Base-by-base conservation (phyloP, 2,113 vertebrate species). In the Talpa occidentalis region DNA sequence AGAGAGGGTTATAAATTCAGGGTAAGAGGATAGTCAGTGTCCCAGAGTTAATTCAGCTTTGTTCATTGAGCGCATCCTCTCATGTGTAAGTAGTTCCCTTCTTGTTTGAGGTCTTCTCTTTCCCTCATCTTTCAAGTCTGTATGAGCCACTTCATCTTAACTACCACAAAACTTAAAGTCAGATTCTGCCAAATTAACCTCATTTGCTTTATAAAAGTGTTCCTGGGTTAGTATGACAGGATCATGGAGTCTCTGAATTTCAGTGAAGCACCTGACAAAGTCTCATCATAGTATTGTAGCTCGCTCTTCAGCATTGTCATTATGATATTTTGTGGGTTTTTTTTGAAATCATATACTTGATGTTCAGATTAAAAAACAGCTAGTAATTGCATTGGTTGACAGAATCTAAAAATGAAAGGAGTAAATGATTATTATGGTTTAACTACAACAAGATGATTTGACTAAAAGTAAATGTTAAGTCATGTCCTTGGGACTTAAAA, bases 401-500 rank as follows among this genome's bases (percentile, higher is more conserved):
- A 91, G 44, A 91, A 91, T 85, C 37, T 91, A 7, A 66, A 82
- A 86, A 80, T 66, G 21, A n/a, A 60, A 72, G 74, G 21, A 85
- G 42, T 52, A 26, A 28, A 6, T 89, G 42, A 76, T 77, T 66
- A 64, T 88, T 90, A 44, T 69, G 16, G 49, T 7, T 44, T 32
- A 96, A 56, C 40, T 94, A 76, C 52, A 91, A 49, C 10, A 74
- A 93, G 37, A 28, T 89, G 35, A 76, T 80, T 94, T 74, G 66
- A 64, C 89, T 44, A 70, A 42, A 70, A 72, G 42, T 67, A 79
- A 86, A 56, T 80, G 3, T 60, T 95, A 73, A 83, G 19, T 94
- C 22, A 94, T 93, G 0, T 59, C 35, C 14, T 77, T 78, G 37
- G 35, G 26, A 82, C 59, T 35, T 82, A n/a, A n/a, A n/a, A n/a